Conservation (phyloP, 2,888 invertebrate genomes). For the Eudemis profundana region DNA sequence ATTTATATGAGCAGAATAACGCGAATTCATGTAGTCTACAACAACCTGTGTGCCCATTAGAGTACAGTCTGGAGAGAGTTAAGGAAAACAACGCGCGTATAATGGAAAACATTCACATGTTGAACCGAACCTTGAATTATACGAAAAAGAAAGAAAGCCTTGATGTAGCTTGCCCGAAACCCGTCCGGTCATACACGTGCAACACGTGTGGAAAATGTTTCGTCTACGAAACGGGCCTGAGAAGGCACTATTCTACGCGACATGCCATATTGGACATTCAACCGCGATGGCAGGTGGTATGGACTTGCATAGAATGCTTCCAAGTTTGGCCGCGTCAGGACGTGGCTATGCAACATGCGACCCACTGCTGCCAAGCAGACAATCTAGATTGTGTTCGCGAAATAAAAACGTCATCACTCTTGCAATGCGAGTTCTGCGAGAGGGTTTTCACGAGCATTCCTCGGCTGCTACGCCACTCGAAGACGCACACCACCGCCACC, state of each 20-base stretch:
- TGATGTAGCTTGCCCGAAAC: conserved; percentile 67
- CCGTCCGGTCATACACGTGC: conserved; percentile 71
- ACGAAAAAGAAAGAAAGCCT: conserved; percentile 78
- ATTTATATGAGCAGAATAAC: conserved; percentile 17
- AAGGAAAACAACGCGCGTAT: conserved; percentile 80
- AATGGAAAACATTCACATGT: conserved; percentile 79
- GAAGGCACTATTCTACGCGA: conserved; percentile 71
- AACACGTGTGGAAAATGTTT: conserved; percentile 78
- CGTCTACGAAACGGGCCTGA: conserved; percentile 78
- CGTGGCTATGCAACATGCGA: conserved; percentile 69
- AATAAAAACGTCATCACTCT: conserved; percentile 76
- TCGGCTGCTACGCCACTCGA: conserved; percentile 72
- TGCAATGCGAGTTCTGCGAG: conserved; percentile 81
- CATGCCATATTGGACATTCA: conserved; percentile 66
- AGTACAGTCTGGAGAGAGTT: conserved; percentile 77
- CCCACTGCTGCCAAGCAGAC: conserved; percentile 66
- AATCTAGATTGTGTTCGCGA: conserved; percentile 66
- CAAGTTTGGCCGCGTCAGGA: conserved; percentile 80
- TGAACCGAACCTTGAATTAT: conserved; percentile 76
- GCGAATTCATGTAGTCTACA: conserved; percentile 17
- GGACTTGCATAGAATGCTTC: conserved; percentile 80
- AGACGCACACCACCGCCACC: conserved; percentile 86
- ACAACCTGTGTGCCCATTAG: conserved; percentile 63
- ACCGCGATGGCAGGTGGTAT: conserved; percentile 78
- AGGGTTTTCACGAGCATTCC: conserved; percentile 80